Evolutionary conservation across 2,888 invertebrate species (phyloP), one percentile per base, ranked within the genome.

Genomic region (Phortica okadai): DNA sequence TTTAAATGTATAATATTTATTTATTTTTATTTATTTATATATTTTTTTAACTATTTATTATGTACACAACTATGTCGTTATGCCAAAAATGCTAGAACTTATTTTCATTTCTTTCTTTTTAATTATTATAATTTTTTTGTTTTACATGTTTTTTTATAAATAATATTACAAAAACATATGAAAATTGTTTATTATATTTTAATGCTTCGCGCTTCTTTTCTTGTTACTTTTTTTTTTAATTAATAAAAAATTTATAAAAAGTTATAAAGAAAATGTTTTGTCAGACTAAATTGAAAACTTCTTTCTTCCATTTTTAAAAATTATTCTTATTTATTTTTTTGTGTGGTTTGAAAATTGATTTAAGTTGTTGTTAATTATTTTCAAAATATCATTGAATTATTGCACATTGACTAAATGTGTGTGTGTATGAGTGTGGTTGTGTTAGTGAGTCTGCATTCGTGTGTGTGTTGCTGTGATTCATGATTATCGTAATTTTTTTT

Each of bases 51-150:
- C 82, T 88, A 84, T 79, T 58, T 11, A 45, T 84, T 88, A 88
- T 86, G 84, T 86, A 86, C 88, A 88, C 87, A 86, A 88, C 88
- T 88, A 88, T 86, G 82, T 83, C 81, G 85, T 88, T 85, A 86
- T 86, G 88, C 82, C 81, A 81, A 82, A 82, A 84, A 83, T 87
- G 80, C 81, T 85, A 80, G 82, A 87, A 85, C 84, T 74, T 78
- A 81, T 80, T 77, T 76, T 74, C 75, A 78, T 75, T 75, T 72
- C 75, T 74, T 73, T 70, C 25, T 73, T 21, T 67, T 16, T 25
- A 67, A 76, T n/a, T 42, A 44, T 45, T 69, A 56, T 70, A 62
- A 59, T 25, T 41, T 50, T 50, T 75, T 56, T 2, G 33, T 72
- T 25, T 45, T 62, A 44, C 44, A 11, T 56, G 6, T 33, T 33